These are phyloP conservation scores for Cololabis saira DNA, from an alignment of 2,113 vertebrate genomes.

Conservation along the genomic window DNA sequence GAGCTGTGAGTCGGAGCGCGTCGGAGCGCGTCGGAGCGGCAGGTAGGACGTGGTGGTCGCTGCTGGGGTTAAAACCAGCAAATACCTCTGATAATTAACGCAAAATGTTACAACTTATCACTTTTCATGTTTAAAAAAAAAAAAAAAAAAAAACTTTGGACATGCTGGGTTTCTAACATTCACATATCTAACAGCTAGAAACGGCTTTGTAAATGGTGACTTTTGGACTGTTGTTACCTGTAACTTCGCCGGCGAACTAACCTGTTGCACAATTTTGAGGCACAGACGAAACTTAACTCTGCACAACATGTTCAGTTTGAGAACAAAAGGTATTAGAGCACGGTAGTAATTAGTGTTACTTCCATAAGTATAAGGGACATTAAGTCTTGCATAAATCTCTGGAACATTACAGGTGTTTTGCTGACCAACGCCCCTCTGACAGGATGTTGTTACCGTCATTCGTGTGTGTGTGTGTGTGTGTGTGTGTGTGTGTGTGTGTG, in stretches of 20 bases:
- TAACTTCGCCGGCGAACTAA: constrained; percentile 3
- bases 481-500: no score
- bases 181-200: neutral
- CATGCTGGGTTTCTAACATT: neutral
- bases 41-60: constrained; percentile 54
- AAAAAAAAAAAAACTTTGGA: no score
- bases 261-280: constrained; percentile 48
- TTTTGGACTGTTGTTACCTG: constrained; percentile 16
- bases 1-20: constrained; percentile 14
- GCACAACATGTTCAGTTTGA: neutral
- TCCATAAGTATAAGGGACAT: no score
- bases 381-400: no score
- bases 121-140: no score
- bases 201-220: neutral
- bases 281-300: neutral
- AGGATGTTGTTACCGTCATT: constrained; percentile 10
- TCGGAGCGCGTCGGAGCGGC: neutral
- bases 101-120: no score
- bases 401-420: constrained; percentile 41
- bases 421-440: constrained; percentile 63
- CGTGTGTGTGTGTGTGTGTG: no score
- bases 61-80: no score
- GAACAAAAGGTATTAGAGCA: no score
- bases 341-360: no score
- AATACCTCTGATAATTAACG: no score